A percentile compares a stretch with the other conserved stretches of the same genome.
phyloP scores from a whole-genome alignment of 2,888 invertebrate genomes.

The Cryptophagus acutangulus region DNA sequence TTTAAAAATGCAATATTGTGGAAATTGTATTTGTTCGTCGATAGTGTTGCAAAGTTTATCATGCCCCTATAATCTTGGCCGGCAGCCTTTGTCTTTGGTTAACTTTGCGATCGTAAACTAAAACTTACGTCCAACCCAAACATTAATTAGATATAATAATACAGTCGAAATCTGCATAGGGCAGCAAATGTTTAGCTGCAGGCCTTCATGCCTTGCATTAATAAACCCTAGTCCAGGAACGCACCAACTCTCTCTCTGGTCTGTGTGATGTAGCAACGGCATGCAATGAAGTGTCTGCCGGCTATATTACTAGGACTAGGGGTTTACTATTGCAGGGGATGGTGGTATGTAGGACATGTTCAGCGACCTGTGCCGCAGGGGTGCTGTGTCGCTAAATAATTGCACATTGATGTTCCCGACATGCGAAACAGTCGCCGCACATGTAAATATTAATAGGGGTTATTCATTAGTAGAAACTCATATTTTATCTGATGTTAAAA shows the following conservation, averaged over 20 bases:
- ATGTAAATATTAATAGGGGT: constrained; percentile 32
- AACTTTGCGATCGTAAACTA: constrained; percentile 4
- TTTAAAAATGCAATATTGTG: no score
- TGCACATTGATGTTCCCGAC: constrained; percentile 30
- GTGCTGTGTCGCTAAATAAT: constrained; percentile 30
- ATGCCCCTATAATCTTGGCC: no score
- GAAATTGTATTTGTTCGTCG: no score
- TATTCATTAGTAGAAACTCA: no score
- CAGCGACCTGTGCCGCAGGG: constrained; percentile 13
- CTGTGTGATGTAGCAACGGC: constrained; percentile 1
- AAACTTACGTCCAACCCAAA: constrained; percentile 5
- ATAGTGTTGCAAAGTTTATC: no score
- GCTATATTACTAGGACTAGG: no score
- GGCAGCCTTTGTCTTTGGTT: no score
- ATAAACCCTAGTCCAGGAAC: not conserved
- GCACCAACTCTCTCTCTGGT: no score
- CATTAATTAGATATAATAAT: constrained; percentile 5
- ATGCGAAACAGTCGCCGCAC: constrained; percentile 25
- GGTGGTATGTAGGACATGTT: constrained; percentile 18
- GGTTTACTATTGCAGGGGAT: no score
- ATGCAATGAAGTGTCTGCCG: constrained; percentile 2
- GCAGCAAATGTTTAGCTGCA: not conserved
- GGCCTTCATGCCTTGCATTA: not conserved
- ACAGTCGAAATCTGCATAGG: constrained; percentile 4
- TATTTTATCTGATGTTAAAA: no score